Evolutionary conservation across 2,888 invertebrate species (phyloP), one percentile per base, ranked within the genome.

Genomic region (Platynereis dumerilii): DNA sequence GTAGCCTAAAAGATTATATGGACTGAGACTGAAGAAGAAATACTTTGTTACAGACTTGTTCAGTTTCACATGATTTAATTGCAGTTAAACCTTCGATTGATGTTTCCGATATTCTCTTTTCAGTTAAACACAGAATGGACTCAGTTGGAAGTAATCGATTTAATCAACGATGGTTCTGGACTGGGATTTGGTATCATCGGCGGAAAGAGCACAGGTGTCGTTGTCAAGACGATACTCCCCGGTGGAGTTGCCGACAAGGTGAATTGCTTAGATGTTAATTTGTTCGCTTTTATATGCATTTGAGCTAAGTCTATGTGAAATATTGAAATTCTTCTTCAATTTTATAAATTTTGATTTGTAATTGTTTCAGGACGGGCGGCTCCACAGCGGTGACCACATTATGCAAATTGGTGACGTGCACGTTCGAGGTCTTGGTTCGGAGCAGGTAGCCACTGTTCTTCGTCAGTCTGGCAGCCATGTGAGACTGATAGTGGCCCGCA

Each of bases 121-220:
- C 80, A 94, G 90, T 89, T 98, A 87, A 96, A 94, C 87, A 97
- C 97, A 85, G 98, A 98, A 89, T 98, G 96, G 96, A 96, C 96
- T 78, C 97, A 98, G 89, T 95, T 99, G 76, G 97, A 99, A 88
- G 93, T 96, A 67, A 95, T 99, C 77, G 96, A 98, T 83, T 87
- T 99, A 71, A 91, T 96, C 55, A 98, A 98, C 85, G 98, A 98
- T 88, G 97, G 96, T 69, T 93, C 95, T 67, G 97, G 97, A 34
- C 89, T 99, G 74, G 99, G 99, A 45, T 99, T 99, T 87, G 99
- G 98, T 76, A 99, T 99, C 78, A 96, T 99, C 79, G 98, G 98
- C 12, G 87, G 87, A 44, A 90, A 96, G 75, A 95, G 95, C 74
- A 96, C 97, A 73, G 98, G 99, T 5, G 98, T 99, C n/a, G 97